A percentile compares a stretch with the other conserved stretches of the same genome.
Evolutionary conservation across 2,888 invertebrate species (phyloP).

Genomic region (Athripsodes cinereus): DNA sequence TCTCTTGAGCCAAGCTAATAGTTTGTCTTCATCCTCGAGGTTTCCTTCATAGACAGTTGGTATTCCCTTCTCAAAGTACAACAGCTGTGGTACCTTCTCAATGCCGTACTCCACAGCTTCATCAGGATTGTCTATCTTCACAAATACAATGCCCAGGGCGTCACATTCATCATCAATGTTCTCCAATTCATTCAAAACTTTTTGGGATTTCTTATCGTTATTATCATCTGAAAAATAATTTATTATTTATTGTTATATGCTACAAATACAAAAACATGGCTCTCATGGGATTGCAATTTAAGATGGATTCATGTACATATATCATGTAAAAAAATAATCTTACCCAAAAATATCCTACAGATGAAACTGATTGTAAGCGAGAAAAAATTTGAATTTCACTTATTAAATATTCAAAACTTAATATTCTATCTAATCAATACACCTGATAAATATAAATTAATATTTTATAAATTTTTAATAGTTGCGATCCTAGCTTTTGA

Average conservation of each 20-base stretch:
- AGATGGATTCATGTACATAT: too few relatives aligned
- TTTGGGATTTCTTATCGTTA: conserved; percentile 81
- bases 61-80: conserved; percentile 76
- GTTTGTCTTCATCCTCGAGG: conserved; percentile 83
- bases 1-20: conserved; percentile 78
- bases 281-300: too few relatives aligned
- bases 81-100: conserved; percentile 76
- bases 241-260: conserved; percentile 1
- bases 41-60: conserved; percentile 76
- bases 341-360: not conserved
- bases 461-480: too few relatives aligned
- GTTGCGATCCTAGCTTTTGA: too few relatives aligned
- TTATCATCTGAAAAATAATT: conserved; percentile 67
- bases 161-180: conserved; percentile 94
- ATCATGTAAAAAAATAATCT: too few relatives aligned
- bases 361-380: too few relatives aligned
- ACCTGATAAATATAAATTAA: too few relatives aligned
- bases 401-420: too few relatives aligned
- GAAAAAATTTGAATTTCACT: too few relatives aligned
- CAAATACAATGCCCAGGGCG: conserved; percentile 80
- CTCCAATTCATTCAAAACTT: conserved; percentile 80
- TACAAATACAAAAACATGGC: too few relatives aligned
- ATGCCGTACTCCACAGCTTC: conserved; percentile 90
- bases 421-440: too few relatives aligned
- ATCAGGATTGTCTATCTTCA: conserved; percentile 85